These are phyloP conservation scores for Tetropium fuscum DNA, from an alignment of 2,888 invertebrate genomes.

Conservation along the genomic window DNA sequence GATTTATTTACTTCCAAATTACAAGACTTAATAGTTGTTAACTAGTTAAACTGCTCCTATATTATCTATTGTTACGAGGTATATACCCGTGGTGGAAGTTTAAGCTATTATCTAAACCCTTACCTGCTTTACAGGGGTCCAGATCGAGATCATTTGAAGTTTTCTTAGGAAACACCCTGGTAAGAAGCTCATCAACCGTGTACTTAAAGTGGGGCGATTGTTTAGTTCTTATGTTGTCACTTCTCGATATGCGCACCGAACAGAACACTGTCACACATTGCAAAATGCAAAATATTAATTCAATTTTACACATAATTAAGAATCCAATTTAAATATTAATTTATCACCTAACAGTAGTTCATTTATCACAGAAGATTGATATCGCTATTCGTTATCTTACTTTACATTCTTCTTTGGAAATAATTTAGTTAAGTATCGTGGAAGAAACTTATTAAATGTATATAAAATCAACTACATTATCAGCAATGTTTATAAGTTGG, in stretches of 20 bases:
- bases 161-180: slow-evolving; percentile 74
- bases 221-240: slow-evolving; percentile 25
- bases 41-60: not conserved
- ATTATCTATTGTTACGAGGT: not conserved
- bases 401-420: slow-evolving; percentile 34
- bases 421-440: slow-evolving; percentile 18
- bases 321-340: slow-evolving; percentile 20
- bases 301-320: slow-evolving; percentile 34
- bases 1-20: too few relatives aligned
- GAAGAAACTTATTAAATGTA: slow-evolving; percentile 33
- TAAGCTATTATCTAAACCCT: slow-evolving; percentile 47
- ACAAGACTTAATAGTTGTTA: slow-evolving; percentile 4
- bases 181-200: slow-evolving; percentile 77
- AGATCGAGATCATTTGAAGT: slow-evolving; percentile 82
- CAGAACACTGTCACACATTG: slow-evolving; percentile 33
- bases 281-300: slow-evolving; percentile 31
- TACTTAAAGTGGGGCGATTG: slow-evolving; percentile 53
- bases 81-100: not conserved
- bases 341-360: slow-evolving; percentile 30
- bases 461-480: slow-evolving; percentile 44
- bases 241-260: slow-evolving; percentile 30
- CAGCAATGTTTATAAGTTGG: slow-evolving; percentile 46
- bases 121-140: slow-evolving; percentile 91
- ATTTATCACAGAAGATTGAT: slow-evolving; percentile 39
- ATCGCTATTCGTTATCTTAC: slow-evolving; percentile 14